Evolutionary conservation across 2,888 invertebrate genomes (phyloP), one percentile per base, ranked within the genome.

Genomic region (Stegana nigrithorax): DNA sequence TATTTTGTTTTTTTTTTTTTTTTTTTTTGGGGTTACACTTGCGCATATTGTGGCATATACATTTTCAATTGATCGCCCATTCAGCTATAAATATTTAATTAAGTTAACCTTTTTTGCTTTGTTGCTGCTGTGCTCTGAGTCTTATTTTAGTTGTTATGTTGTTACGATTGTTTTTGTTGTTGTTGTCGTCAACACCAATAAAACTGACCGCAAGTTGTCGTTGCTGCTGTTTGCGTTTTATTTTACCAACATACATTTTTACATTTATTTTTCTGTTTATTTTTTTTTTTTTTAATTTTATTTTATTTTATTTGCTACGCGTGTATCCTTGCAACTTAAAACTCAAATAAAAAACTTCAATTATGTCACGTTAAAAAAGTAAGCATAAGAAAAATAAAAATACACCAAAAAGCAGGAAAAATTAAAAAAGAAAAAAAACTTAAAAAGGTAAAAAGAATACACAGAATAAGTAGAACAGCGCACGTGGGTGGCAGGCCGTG

Each of bases 281-380:
- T n/a, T n/a, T n/a, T n/a, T n/a, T n/a, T n/a, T n/a, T n/a, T n/a
- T n/a, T n/a, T 36, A 1, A 3, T 4, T 5, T 36, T 36, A 10
- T 57, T 57, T 10, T 27, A 12, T 14, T 17, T 14, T 42, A 12
- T 36, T 23, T 32, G 19, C 44, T 14, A 4, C 12, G 44, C 42
- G 25, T 36, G 10, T 44, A 23, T 17, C n/a, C 62, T 14, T 36
- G 14, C 23, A 66, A 62, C 53, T 63, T 57, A 60, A 64, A 72
- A 72, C 69, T 73, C 68, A 69, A 71, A 75, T 75, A 75, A 75
- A n/a, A n/a, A 75, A 78, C 76, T 76, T 78, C 76, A 76, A 76
- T 78, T 76, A 76, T 76, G 78, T 78, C 76, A 76, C 76, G 76
- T 76, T 72, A 67, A 65, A 27, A 29, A 51, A 17, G 32, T 32